A percentile compares a stretch with the other conserved stretches of the same genome.
phyloP scores from a whole-genome alignment of 1,140 invertebrate species.

The Drosophila trapezifrons region DNA sequence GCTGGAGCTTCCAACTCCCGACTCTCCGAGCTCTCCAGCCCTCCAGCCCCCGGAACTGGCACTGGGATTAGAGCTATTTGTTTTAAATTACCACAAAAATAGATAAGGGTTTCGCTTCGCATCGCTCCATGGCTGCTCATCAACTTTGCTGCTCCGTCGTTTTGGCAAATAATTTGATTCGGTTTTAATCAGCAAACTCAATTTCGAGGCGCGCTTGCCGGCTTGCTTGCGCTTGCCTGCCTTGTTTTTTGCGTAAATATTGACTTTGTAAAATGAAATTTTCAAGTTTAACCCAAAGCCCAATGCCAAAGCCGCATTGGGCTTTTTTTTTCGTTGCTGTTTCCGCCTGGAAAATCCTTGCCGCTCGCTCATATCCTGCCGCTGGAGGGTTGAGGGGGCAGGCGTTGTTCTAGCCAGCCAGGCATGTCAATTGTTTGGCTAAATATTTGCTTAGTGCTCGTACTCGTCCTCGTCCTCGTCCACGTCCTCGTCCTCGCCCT shows the following conservation, averaged over 20 bases:
- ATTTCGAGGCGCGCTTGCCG: slow-evolving; percentile 48
- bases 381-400: slow-evolving; percentile 3
- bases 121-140: slow-evolving; percentile 9
- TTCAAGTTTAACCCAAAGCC: slow-evolving; percentile 79
- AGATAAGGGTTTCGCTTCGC: slow-evolving; percentile 60
- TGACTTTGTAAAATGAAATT: slow-evolving; percentile 83
- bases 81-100: slow-evolving; percentile 83
- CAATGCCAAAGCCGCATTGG: slow-evolving; percentile 37
- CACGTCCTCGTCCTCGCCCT: slow-evolving; percentile 1
- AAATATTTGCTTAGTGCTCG: slow-evolving; percentile 77
- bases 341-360: slow-evolving; percentile 56
- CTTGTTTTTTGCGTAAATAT: slow-evolving; percentile 67
- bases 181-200: slow-evolving; percentile 80
- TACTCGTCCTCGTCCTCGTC: slow-evolving; percentile 18
- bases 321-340: slow-evolving; percentile 14
- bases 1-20: slow-evolving; percentile 17
- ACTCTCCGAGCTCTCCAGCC: slow-evolving; percentile 2
- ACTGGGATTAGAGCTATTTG: slow-evolving; percentile 73
- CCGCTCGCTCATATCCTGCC: slow-evolving; percentile 77
- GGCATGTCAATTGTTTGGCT: slow-evolving; percentile 79
- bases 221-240: slow-evolving; percentile 24
- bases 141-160: slow-evolving; percentile 37
- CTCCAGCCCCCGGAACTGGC: slow-evolving; percentile 16
- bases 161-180: slow-evolving; percentile 81
- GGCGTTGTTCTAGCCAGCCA: slow-evolving; percentile 65